Base-by-base conservation (phyloP, 2,113 vertebrate genomes). In the Chaenocephalus aceratus region DNA sequence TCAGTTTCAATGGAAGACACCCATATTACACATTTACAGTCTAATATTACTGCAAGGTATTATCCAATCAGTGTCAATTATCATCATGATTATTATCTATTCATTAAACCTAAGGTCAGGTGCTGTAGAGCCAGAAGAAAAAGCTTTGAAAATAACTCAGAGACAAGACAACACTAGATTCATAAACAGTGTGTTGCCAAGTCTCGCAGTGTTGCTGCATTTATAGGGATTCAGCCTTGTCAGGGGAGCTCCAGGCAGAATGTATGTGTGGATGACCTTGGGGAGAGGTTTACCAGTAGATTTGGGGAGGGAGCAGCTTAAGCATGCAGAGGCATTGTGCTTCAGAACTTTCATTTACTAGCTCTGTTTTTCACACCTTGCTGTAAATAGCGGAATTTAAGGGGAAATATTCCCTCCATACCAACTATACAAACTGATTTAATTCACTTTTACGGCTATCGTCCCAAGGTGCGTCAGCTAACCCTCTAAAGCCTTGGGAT, bases 261-360 rank as follows among this genome's bases (percentile, higher is more conserved):
- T 93, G 80, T 54, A 61, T 74, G 80, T 72, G 82, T 67, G 77
- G 18, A 15, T 86, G 92, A 93, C 92, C 93, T 92, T 93, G 89
- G 86, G 83, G 77, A 84, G 62, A 85, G 85, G 74, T 86, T 91
- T 89, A 86, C 86, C 68, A 75, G 85, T 87, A 89, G 63, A 81
- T 76, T 78, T 86, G 51, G 76, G 58, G 70, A 72, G 59, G 68
- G 66, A 75, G 76, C 69, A 10, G 36, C 69, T 81, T 84, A 60
- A 79, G 58, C 57, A 84, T 79, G 73, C 80, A 80, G 62, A 76
- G 62, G 67, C 45, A 45, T 62, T 59, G 26, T 66, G 57, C 64
- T 80, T 70, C 63, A 67, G 58, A 79, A 79, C 23, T 66, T 81
- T 86, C 75, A 85, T 83, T 84, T 59, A 71, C 67, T 46, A 41